These are phyloP conservation scores for Pelecanus crispus DNA, from an alignment of 2,113 vertebrate species.

Conservation along the genomic window DNA sequence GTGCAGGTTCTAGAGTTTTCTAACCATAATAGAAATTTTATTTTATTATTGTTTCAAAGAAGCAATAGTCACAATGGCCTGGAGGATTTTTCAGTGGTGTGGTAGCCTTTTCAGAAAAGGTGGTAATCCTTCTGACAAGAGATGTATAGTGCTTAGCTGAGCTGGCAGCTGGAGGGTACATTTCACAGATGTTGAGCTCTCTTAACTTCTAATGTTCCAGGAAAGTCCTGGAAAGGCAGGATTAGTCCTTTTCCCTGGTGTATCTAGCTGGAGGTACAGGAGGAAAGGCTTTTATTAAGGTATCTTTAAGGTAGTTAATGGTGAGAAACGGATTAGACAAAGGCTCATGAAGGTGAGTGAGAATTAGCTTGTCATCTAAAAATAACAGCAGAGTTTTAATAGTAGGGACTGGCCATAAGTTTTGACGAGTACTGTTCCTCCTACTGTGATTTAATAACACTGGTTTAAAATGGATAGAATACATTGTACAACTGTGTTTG, in stretches of 20 bases:
- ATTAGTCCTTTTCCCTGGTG: neutral
- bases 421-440: neutral
- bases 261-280: neutral
- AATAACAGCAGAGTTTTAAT: slow-evolving; percentile 34
- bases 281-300: neutral
- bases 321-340: slow-evolving; percentile 29
- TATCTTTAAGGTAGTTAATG: neutral
- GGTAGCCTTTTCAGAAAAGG: neutral
- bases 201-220: neutral
- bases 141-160: neutral
- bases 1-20: neutral
- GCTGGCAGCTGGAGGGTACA: neutral
- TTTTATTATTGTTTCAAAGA: neutral
- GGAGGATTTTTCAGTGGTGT: neutral
- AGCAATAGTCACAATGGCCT: neutral
- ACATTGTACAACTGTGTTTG: neutral
- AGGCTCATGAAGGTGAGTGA: neutral
- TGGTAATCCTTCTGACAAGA: neutral
- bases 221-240: neutral
- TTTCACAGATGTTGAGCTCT: neutral
- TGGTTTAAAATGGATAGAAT: neutral
- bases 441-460: neutral
- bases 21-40: neutral
- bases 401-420: neutral
- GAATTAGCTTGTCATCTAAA: slow-evolving; percentile 39